These are phyloP conservation scores for Temnothorax curvispinosus DNA, from an alignment of 1,140 invertebrate species.

Conservation along the genomic window DNA sequence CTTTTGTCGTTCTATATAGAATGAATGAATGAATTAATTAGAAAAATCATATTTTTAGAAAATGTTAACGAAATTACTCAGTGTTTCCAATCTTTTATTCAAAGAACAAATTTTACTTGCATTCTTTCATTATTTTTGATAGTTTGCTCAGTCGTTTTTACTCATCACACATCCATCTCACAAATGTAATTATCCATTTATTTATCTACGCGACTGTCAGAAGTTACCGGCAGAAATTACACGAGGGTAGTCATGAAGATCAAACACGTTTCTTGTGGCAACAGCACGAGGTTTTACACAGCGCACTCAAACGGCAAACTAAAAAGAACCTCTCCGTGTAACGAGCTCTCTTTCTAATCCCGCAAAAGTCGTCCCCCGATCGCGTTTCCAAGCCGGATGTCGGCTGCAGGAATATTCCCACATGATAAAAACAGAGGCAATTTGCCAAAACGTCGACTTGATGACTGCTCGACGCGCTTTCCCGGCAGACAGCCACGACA, in stretches of 20 bases:
- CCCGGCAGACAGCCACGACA: conserved; percentile 42
- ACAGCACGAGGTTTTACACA: neutral
- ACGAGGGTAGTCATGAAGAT: neutral
- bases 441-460: conserved; percentile 79
- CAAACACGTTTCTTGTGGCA: conserved; percentile 23
- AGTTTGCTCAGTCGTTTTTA: neutral
- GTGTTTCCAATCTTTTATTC: too few relatives aligned
- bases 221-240: neutral
- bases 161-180: neutral
- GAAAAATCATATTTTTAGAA: neutral
- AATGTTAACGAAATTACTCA: neutral
- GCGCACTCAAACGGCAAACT: conserved; percentile 16
- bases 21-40: neutral
- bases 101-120: neutral
- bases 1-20: neutral
- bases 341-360: conserved; percentile 36
- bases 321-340: conserved; percentile 13
- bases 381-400: neutral
- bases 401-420: conserved; percentile 64
- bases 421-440: conserved; percentile 78
- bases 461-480: conserved; percentile 65
- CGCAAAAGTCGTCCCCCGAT: conserved; percentile 11
- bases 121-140: neutral
- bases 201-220: neutral
- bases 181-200: neutral